A percentile compares a stretch with the other conserved stretches of the same genome.
phyloP scores from a whole-genome alignment of 2,113 vertebrate species.

The Ptilorrhoa leucosticta region DNA sequence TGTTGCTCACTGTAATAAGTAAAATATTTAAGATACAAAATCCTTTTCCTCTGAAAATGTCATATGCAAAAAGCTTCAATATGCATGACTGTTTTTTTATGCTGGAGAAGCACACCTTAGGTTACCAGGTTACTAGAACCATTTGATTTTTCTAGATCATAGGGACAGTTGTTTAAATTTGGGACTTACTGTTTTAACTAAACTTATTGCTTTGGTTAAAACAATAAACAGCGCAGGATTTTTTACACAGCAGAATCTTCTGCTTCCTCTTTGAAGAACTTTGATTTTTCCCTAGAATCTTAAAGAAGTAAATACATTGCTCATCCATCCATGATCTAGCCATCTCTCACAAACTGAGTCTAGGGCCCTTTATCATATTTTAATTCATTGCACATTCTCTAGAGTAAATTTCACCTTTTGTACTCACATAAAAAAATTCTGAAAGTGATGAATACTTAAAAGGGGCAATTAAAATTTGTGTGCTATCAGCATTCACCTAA shows the following conservation, averaged over 20 bases:
- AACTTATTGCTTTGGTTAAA: not conserved
- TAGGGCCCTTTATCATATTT: not conserved
- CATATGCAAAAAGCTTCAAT: not conserved
- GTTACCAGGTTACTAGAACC: not conserved
- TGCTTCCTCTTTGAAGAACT: not conserved
- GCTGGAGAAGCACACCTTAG: not conserved
- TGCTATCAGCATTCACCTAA: not conserved
- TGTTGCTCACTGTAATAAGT: not conserved
- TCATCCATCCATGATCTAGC: not conserved
- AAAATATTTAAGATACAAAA: not conserved
- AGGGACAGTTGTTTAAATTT: not conserved
- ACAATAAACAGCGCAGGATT: not conserved
- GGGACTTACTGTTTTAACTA: not conserved
- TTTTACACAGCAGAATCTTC: not conserved
- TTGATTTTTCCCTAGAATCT: fast-evolving
- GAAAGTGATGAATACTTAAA: not conserved
- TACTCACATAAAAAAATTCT: not conserved
- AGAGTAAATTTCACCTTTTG: not conserved
- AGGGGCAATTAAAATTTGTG: not conserved
- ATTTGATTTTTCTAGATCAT: not conserved
- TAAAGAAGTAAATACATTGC: not conserved
- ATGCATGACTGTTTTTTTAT: fast-evolving
- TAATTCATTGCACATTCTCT: not conserved
- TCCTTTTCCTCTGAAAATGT: not conserved
- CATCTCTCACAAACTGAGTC: not conserved